A percentile compares a stretch with the other conserved stretches of the same genome.
Conservation (phyloP, 2,113 vertebrate species). For the Hippocampus barbouri region DNA sequence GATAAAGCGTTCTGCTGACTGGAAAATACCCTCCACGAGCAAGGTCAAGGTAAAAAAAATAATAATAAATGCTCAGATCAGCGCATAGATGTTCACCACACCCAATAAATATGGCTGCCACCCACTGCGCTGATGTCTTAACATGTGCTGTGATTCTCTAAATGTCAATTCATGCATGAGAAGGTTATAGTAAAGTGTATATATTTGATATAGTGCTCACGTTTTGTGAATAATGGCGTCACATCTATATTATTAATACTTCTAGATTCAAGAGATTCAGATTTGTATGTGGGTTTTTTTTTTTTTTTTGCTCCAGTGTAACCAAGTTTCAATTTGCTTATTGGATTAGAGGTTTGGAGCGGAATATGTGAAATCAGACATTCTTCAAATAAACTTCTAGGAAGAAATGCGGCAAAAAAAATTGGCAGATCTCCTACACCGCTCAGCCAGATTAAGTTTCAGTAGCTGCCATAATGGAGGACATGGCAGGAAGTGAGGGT, state of each 20-base stretch:
- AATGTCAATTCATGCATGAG: background rate
- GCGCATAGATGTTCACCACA: slow-evolving; percentile 67
- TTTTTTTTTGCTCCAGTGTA: no score
- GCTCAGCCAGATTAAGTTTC: slow-evolving; percentile 68
- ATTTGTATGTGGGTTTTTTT: no score
- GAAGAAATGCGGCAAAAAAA: no score
- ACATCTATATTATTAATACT: background rate
- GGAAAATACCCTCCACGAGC: slow-evolving; percentile 92
- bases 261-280: background rate
- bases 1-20: slow-evolving; percentile 99
- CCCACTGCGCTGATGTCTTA: slow-evolving; percentile 17
- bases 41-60: slow-evolving; percentile 92
- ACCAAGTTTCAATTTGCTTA: no score
- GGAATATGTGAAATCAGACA: no score
- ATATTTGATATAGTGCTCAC: background rate
- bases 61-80: slow-evolving; percentile 87
- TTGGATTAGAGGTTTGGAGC: no score
- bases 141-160: background rate
- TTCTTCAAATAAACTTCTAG: no score
- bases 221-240: no score
- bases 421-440: slow-evolving; percentile 12
- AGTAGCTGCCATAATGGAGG: slow-evolving; percentile 61
- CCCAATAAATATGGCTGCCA: slow-evolving; percentile 44
- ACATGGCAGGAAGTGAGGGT: slow-evolving; percentile 67
- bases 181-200: background rate